Evolutionary conservation across 2,797 vertebrate genomes (phyloP).

Genomic region (Peromyscus aztecus): DNA sequence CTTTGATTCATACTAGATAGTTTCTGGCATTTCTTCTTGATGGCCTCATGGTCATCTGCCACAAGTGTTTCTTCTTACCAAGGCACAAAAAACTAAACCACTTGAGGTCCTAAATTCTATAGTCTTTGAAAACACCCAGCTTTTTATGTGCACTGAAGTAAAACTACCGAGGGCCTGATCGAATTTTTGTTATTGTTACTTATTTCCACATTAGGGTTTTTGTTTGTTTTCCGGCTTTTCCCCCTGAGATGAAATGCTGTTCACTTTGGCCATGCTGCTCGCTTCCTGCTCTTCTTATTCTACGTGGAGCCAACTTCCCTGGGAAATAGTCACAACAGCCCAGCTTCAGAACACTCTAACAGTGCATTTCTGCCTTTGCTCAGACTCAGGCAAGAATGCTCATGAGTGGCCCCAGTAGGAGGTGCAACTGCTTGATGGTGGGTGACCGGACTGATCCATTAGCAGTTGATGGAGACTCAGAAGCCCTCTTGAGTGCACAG

Average conservation of each 20-base stretch:
- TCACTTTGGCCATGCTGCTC: background rate
- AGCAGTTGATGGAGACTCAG: background rate
- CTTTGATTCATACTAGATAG: background rate
- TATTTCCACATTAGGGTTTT: background rate
- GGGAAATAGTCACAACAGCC: background rate
- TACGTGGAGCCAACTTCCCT: background rate
- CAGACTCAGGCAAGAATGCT: background rate
- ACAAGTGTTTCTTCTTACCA: background rate
- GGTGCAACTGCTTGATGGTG: background rate
- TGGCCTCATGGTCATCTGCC: background rate
- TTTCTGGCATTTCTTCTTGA: slow-evolving; percentile 8
- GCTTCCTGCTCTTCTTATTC: background rate
- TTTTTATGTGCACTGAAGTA: background rate
- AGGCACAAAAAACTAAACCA: background rate
- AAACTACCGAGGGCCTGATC: background rate
- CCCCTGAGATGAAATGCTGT: background rate
- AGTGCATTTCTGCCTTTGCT: background rate
- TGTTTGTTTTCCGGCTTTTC: background rate
- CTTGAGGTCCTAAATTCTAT: background rate
- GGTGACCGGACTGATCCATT: background rate
- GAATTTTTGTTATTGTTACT: background rate
- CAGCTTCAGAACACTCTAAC: background rate
- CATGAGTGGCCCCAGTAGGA: background rate
- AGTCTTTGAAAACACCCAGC: background rate
- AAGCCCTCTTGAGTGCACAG: background rate